These are phyloP conservation scores for Melopsittacus undulatus DNA, from an alignment of 2,797 vertebrate genomes.

Conservation along the genomic window DNA sequence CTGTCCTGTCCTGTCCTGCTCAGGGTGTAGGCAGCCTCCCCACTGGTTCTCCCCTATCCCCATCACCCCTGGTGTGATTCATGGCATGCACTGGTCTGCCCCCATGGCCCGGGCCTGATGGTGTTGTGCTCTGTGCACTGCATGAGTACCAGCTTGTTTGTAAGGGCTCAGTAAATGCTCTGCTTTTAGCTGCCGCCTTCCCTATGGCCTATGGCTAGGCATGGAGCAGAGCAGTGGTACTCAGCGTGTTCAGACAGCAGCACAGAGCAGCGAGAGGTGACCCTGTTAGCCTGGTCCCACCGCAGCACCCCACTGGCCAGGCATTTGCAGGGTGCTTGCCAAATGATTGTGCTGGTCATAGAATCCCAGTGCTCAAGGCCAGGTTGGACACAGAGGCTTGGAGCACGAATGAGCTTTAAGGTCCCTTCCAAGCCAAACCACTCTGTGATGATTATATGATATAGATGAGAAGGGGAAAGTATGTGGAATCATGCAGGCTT, in stretches of 20 bases:
- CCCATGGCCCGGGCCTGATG: fast-evolving
- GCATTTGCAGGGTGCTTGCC: background rate
- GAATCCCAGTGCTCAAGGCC: background rate
- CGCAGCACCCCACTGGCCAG: fast-evolving
- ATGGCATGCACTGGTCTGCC: fast-evolving
- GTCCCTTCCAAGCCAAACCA: background rate
- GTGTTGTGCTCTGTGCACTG: fast-evolving
- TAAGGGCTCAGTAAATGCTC: background rate
- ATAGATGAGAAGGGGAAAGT: background rate
- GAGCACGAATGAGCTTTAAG: background rate
- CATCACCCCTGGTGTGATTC: fast-evolving
- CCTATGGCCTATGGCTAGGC: background rate
- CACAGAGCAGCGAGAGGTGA: fast-evolving
- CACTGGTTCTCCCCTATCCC: background rate
- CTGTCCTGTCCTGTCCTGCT: background rate
- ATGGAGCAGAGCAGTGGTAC: fast-evolving
- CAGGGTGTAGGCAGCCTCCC: background rate
- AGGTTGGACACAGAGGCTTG: background rate
- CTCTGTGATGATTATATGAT: background rate
- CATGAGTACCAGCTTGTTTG: background rate
- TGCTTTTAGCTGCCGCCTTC: background rate
- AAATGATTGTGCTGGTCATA: background rate
- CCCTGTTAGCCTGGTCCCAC: background rate
- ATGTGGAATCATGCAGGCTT: background rate
- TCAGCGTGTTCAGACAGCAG: background rate